Evolutionary conservation across 2,888 invertebrate species (phyloP).

Genomic region (Drosophila longiperda): DNA sequence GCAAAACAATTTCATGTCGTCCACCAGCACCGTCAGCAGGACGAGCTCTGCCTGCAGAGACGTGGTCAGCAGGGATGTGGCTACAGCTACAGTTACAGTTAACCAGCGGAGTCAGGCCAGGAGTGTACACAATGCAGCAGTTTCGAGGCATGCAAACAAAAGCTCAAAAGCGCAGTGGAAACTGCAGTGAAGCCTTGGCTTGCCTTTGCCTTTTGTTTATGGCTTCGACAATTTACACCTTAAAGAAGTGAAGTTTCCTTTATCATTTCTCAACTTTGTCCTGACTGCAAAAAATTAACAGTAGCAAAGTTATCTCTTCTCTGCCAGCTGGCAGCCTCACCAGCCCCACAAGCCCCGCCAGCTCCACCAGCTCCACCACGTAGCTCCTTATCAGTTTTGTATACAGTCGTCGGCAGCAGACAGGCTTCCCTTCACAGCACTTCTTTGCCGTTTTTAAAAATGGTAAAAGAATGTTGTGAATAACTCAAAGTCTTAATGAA

Average conservation of each 20-base stretch:
- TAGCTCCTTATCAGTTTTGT: constrained; percentile 66
- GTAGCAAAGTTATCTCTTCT: constrained; percentile 58
- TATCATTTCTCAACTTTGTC: constrained; percentile 18
- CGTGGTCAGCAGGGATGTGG: constrained; percentile 8
- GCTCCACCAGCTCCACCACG: neutral
- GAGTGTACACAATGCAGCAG: constrained; percentile 70
- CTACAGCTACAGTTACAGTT: constrained; percentile 8
- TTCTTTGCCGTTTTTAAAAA: constrained; percentile 38
- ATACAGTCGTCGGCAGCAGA: constrained; percentile 57
- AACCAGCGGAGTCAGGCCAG: constrained; percentile 22
- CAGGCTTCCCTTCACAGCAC: constrained; percentile 24
- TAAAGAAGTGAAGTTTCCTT: constrained; percentile 59
- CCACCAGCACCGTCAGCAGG: constrained; percentile 41
- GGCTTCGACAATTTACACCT: constrained; percentile 83
- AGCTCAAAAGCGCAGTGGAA: constrained; percentile 53
- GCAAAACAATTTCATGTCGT: constrained; percentile 78
- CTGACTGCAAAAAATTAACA: constrained; percentile 54
- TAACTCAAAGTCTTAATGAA: constrained; percentile 77
- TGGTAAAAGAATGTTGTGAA: constrained; percentile 63
- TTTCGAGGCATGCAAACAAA: constrained; percentile 71
- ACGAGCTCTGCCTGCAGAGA: constrained; percentile 19
- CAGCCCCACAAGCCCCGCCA: constrained; percentile 11
- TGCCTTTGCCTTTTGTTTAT: constrained; percentile 75
- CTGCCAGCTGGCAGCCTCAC: constrained; percentile 31
- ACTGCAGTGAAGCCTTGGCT: constrained; percentile 12